A percentile compares a stretch with the other conserved stretches of the same genome.
Evolutionary conservation across 1,140 invertebrate genomes (phyloP).

Genomic region (Drosophila bifasciata): DNA sequence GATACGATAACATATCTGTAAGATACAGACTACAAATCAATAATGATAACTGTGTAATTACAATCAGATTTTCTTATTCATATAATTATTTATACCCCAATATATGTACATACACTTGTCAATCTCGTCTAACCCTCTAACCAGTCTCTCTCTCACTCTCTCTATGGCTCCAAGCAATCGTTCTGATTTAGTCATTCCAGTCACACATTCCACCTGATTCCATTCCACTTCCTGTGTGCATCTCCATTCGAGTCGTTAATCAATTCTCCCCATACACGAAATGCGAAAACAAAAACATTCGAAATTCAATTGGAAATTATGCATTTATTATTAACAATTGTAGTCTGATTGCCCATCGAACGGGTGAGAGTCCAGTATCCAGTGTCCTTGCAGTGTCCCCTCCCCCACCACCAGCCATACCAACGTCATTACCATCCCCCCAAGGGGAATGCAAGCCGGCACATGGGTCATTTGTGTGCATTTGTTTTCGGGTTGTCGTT

Average conservation of each 20-base stretch:
- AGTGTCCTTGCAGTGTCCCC: slow-evolving; percentile 1
- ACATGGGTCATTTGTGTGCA: slow-evolving; percentile 77
- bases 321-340: slow-evolving; percentile 83
- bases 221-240: background rate
- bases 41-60: no score
- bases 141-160: no score
- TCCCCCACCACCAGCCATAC: background rate
- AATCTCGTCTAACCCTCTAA: no score
- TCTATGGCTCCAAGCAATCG: no score
- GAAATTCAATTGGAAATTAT: slow-evolving; percentile 79
- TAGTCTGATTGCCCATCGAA: slow-evolving; percentile 67
- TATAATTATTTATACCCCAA: no score
- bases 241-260: slow-evolving; percentile 59
- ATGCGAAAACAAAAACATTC: slow-evolving; percentile 70
- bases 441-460: slow-evolving; percentile 48
- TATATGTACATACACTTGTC: no score
- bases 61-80: no score
- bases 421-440: slow-evolving; percentile 44
- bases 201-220: slow-evolving; percentile 24
- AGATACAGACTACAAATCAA: no score
- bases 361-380: slow-evolving; percentile 1
- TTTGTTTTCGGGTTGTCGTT: slow-evolving; percentile 64
- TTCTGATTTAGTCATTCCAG: slow-evolving; percentile 9
- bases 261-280: slow-evolving; percentile 49
- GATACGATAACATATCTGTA: no score